phyloP scores from a whole-genome alignment of 2,797 vertebrate species.

The Gobionotothen gibberifrons region DNA sequence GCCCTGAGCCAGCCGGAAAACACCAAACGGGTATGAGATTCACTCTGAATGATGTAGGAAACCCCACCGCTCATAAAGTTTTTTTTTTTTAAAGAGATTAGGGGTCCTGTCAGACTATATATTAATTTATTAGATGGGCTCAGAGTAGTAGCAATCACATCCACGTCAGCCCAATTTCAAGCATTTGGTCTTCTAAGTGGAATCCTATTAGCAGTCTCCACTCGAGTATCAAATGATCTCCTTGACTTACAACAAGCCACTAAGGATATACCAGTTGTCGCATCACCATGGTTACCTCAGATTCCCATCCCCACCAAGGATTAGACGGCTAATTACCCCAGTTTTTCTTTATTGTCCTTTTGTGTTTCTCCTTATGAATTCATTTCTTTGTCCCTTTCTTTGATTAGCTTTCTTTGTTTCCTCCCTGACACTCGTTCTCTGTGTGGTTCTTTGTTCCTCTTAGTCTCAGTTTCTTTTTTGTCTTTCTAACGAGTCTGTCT shows the following conservation, averaged over 20 bases:
- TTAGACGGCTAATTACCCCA: conserved; percentile 81
- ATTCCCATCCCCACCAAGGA: conserved; percentile 72
- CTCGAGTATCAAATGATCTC: conserved; percentile 71
- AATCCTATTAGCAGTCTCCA: conserved; percentile 64
- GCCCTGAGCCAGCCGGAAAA: conserved; percentile 89
- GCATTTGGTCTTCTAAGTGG: conserved; percentile 49
- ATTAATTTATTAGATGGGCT: conserved; percentile 43
- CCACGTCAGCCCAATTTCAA: conserved; percentile 45
- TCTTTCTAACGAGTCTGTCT: conserved; percentile 29
- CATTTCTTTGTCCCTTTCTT: conserved; percentile 64
- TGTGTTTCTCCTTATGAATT: conserved; percentile 65
- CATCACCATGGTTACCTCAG: conserved; percentile 76
- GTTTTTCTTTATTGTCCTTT: conserved; percentile 66
- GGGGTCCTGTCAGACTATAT: background rate
- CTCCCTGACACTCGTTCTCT: conserved; percentile 41
- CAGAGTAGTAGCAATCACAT: conserved; percentile 37
- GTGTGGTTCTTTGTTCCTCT: conserved; percentile 60
- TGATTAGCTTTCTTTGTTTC: conserved; percentile 59
- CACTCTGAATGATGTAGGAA: background rate
- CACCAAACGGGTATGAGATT: conserved; percentile 88
- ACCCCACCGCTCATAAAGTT: background rate
- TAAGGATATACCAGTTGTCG: conserved; percentile 67
- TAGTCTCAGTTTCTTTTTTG: conserved; percentile 28
- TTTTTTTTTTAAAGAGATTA: conserved; percentile 23
- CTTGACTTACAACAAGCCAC: conserved; percentile 69